Percentiles rank a stretch among this genome's conserved stretches.
phyloP scores from a whole-genome alignment of 2,113 vertebrate species.

The Lynx canadensis region DNA sequence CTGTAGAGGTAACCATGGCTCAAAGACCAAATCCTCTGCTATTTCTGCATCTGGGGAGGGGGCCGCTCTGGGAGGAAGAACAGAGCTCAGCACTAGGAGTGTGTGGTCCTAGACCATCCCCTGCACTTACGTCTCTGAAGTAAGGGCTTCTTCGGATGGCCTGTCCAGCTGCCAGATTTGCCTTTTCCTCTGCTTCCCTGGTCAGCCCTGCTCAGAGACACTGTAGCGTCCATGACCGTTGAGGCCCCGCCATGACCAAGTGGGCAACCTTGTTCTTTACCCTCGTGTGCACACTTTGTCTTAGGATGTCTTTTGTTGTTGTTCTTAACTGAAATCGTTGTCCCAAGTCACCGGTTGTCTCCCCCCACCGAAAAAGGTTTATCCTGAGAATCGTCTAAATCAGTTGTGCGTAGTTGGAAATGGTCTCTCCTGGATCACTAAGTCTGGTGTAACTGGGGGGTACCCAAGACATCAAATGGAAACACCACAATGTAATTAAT shows the following conservation, averaged over 20 bases:
- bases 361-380: not conserved
- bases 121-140: not conserved
- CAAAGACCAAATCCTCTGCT: not conserved
- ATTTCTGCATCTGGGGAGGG: not conserved
- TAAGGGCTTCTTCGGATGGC: not conserved
- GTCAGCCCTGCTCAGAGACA: not conserved
- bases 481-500: not conserved
- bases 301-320: not conserved
- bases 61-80: not conserved
- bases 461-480: not conserved
- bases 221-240: not conserved
- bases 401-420: not conserved
- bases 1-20: not conserved
- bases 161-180: not conserved
- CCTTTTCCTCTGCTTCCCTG: not conserved
- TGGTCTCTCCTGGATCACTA: not conserved
- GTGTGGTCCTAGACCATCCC: not conserved
- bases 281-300: not conserved
- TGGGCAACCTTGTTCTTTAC: not conserved
- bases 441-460: not conserved
- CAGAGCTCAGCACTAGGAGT: not conserved
- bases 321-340: not conserved
- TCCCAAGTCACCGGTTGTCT: not conserved
- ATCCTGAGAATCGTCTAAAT: not conserved
- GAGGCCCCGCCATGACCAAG: accelerated